A percentile compares a stretch with the other conserved stretches of the same genome.
Conservation (phyloP, 2,113 vertebrate species). For the Oreochromis spilurus region DNA sequence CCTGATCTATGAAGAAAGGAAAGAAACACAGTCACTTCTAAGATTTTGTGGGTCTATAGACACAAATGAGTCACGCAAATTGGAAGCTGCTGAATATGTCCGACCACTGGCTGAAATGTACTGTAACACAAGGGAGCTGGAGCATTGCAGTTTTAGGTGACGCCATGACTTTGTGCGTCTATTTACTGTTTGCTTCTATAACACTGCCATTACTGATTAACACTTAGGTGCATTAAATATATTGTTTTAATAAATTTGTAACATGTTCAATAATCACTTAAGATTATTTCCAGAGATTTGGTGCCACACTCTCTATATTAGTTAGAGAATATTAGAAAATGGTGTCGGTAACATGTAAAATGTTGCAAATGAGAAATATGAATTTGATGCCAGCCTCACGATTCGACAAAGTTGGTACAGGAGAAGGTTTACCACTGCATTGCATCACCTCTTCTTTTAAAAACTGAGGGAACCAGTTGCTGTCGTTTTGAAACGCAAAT, state of each 20-base stretch:
- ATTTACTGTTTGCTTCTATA: not conserved
- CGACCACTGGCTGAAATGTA: not conserved
- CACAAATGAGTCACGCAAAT: not conserved
- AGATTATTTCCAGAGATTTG: not conserved
- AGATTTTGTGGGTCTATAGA: not conserved
- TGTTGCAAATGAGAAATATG: not conserved
- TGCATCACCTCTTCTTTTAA: not conserved
- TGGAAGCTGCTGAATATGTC: not conserved
- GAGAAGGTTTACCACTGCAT: not conserved
- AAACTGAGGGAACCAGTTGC: not conserved
- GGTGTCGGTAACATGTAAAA: accelerated
- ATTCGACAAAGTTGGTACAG: not conserved
- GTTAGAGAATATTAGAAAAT: not conserved
- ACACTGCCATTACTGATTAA: not conserved
- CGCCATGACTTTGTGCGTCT: not conserved
- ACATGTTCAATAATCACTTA: not conserved
- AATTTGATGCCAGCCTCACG: not conserved
- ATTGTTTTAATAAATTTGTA: not conserved
- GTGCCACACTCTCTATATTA: not conserved
- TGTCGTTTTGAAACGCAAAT: not conserved
- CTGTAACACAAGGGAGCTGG: not conserved
- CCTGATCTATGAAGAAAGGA: not conserved
- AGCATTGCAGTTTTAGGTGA: not conserved
- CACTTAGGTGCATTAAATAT: not conserved
- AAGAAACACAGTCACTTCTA: not conserved